Conservation (phyloP, 1,140 invertebrate genomes). For the Copidosoma floridanum region DNA sequence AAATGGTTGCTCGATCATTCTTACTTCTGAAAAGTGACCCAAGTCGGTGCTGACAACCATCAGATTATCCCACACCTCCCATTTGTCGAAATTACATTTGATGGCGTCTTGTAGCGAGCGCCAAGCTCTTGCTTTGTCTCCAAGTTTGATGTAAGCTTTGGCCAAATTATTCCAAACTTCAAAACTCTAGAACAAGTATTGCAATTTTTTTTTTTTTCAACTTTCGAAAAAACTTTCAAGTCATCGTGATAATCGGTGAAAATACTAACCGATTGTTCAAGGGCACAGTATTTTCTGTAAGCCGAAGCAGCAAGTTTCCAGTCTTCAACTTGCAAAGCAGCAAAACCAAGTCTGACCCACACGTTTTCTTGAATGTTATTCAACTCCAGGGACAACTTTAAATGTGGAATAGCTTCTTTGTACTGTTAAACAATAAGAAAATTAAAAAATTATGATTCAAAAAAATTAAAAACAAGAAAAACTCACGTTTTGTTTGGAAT, state of each 20-base stretch:
- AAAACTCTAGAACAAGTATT: constrained; percentile 64
- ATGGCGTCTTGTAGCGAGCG: constrained; percentile 83
- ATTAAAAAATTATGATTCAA: neutral
- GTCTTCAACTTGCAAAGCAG: constrained; percentile 74
- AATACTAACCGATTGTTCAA: constrained; percentile 84
- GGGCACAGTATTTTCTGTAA: constrained; percentile 80
- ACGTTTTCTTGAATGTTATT: constrained; percentile 81
- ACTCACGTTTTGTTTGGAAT: constrained; percentile 63
- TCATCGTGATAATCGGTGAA: no score
- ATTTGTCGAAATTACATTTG: constrained; percentile 92
- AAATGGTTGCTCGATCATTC: no score
- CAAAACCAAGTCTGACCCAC: constrained; percentile 85
- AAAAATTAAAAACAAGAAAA: neutral
- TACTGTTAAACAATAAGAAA: constrained; percentile 58
- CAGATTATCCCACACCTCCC: constrained; percentile 97
- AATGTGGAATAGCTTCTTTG: constrained; percentile 73
- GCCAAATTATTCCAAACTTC: constrained; percentile 98
- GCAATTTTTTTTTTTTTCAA: constrained; percentile 23
- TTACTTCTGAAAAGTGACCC: constrained; percentile 68
- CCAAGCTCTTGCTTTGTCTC: constrained; percentile 83
- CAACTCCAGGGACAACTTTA: constrained; percentile 76
- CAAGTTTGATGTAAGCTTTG: constrained; percentile 85
- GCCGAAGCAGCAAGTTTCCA: constrained; percentile 82
- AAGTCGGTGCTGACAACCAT: constrained; percentile 79
- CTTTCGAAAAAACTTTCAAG: no score